Evolutionary conservation across 2,113 vertebrate species (phyloP), one percentile per base, ranked within the genome.

Genomic region (Hylia prasina): DNA sequence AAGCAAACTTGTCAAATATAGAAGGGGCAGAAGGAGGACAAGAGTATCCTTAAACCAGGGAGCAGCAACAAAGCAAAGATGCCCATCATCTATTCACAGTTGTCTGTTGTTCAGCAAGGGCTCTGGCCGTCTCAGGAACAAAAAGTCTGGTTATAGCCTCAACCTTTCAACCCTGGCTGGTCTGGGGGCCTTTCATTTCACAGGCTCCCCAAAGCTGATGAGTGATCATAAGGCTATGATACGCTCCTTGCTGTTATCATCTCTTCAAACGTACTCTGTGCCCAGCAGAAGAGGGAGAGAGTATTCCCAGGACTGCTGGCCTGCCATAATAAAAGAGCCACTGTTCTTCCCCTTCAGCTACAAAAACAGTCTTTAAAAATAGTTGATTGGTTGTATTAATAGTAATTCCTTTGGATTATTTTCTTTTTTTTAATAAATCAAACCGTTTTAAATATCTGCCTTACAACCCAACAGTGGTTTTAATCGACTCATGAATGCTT

Each of bases 1-100:
- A 98, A 98, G 97, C 97, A 97, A 98, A 97, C 97, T 97, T 96
- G 96, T 98, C 98, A 97, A 96, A 94, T 89, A 83, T 25, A 75
- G 94, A 85, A 80, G 33, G 96, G 96, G 96, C 92, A 94, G 94
- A 97, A 95, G 97, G 96, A 97, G 95, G 94, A 96, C 96, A 93
- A 95, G 87, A n/a, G 71, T 95, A 96, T 94, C 96, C 37, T 89
- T 57, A 96, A 96, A 94, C 90, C 78, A 23, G 73, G 78, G 70
- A 97, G 73, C 87, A 84, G 53, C 96, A 68, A 68, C 87, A 96
- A 97, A 96, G 91, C 89, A 78, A 95, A 65, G 95, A 95, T 97
- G 37, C 42, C 92, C 94, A 90, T 92, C 94, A 96, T 96, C 92
- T 96, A 97, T 93, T 70, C 92, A 94, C 87, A 73, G 7, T 57